phyloP scores from a whole-genome alignment of 2,888 invertebrate genomes.

The Ctenicera cuprea region DNA sequence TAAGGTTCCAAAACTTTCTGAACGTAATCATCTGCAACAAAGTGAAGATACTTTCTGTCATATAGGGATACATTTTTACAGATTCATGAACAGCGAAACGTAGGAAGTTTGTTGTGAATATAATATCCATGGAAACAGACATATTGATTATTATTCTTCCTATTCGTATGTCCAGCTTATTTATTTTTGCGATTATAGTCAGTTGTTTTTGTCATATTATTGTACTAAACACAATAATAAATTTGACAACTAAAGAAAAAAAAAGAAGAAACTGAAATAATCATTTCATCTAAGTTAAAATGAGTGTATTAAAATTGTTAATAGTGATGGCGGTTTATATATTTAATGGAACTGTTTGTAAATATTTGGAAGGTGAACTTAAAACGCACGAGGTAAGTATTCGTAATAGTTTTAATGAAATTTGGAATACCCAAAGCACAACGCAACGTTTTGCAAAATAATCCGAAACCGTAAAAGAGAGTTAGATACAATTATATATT shows the following conservation, averaged over 20 bases:
- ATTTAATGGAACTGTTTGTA: background rate
- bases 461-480: too few species aligned
- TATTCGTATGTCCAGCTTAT: background rate
- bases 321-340: background rate
- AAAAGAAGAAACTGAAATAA: too few species aligned
- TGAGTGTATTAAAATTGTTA: background rate
- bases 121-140: slow-evolving; percentile 16
- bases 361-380: slow-evolving; percentile 37
- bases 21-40: too few species aligned
- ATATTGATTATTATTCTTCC: background rate
- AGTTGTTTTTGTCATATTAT: background rate
- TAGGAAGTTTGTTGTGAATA: slow-evolving; percentile 15
- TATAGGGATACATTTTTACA: too few species aligned
- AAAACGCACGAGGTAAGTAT: slow-evolving; percentile 33
- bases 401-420: background rate
- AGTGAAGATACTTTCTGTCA: too few species aligned
- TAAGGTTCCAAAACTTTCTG: too few species aligned
- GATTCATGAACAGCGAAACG: too few species aligned
- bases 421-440: too few species aligned
- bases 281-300: background rate
- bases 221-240: too few species aligned
- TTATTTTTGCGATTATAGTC: background rate
- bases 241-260: too few species aligned
- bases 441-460: too few species aligned
- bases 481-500: too few species aligned